A percentile compares a stretch with the other conserved stretches of the same genome.
Conservation (phyloP, 2,797 vertebrate species). For the Spinus olivaceus region DNA sequence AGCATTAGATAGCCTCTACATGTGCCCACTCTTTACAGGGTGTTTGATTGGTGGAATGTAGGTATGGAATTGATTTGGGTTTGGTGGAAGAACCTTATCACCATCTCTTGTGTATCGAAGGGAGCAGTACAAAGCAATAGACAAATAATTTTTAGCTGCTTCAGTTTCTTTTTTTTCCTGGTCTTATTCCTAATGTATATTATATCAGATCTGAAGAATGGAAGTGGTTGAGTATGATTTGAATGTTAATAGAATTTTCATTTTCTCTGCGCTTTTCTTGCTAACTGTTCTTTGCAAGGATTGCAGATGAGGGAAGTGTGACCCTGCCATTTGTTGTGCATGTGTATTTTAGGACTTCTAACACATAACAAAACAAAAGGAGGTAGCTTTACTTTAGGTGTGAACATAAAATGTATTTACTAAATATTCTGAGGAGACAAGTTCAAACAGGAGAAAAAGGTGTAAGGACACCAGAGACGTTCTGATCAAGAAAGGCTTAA, state of each 20-base stretch:
- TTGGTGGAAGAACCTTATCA: neutral
- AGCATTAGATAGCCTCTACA: neutral
- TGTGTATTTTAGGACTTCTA: slow-evolving; percentile 54
- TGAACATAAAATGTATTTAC: slow-evolving; percentile 58
- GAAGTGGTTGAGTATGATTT: slow-evolving; percentile 10
- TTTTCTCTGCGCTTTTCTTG: slow-evolving; percentile 25
- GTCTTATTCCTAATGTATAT: slow-evolving; percentile 11
- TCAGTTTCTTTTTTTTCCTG: neutral
- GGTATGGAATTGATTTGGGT: neutral
- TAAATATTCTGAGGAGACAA: slow-evolving; percentile 53
- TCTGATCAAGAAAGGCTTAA: slow-evolving; percentile 47
- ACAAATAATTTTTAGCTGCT: neutral
- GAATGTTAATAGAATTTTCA: slow-evolving; percentile 54
- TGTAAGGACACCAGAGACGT: neutral
- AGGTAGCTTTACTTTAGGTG: slow-evolving; percentile 52
- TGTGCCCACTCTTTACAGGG: neutral
- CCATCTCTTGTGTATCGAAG: neutral
- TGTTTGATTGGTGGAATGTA: neutral
- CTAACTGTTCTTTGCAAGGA: slow-evolving; percentile 28
- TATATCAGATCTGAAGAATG: slow-evolving; percentile 33
- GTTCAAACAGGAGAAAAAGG: slow-evolving; percentile 47
- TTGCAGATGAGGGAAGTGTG: neutral
- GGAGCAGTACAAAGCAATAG: neutral
- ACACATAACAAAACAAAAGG: slow-evolving; percentile 24
- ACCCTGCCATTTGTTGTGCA: slow-evolving; percentile 25